These are phyloP conservation scores for Thelaira solivaga DNA, from an alignment of 2,888 invertebrate species.

Conservation along the genomic window DNA sequence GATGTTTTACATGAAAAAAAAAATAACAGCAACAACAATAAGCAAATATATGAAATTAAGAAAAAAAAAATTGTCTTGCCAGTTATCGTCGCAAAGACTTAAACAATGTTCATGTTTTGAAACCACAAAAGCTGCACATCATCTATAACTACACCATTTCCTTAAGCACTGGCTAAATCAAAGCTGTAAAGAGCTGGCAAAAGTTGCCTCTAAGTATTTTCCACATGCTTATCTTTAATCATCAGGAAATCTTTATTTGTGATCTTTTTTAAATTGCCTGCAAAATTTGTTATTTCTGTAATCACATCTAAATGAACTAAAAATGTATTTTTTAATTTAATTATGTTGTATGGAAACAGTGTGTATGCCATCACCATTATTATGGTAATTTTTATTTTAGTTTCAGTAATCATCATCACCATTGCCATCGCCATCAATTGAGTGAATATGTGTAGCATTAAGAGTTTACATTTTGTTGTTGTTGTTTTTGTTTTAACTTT, in stretches of 20 bases:
- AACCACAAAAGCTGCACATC: conserved; percentile 20
- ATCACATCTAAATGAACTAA: neutral
- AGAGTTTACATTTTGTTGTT: conserved; percentile 11
- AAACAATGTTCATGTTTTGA: conserved; percentile 37
- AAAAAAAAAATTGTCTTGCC: conserved; percentile 4
- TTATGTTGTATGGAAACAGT: neutral
- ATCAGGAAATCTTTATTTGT: no score
- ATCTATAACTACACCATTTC: conserved; percentile 19
- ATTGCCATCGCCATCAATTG: neutral
- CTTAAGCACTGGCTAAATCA: neutral
- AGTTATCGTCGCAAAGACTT: conserved; percentile 2
- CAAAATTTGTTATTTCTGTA: no score
- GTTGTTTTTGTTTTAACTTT: no score
- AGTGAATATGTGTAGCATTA: conserved; percentile 16
- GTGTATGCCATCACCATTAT: neutral
- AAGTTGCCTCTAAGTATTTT: no score
- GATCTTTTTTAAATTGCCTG: no score
- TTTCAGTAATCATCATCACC: neutral
- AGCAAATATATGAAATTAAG: neutral
- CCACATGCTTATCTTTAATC: no score
- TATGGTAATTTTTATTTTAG: conserved; percentile 6
- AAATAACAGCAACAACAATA: neutral
- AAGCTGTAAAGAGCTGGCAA: no score
- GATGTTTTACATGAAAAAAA: conserved; percentile 36
- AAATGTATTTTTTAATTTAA: neutral